A percentile compares a stretch with the other conserved stretches of the same genome.
phyloP scores from a whole-genome alignment of 2,797 vertebrate species.

The Scomberomorus guttatus region DNA sequence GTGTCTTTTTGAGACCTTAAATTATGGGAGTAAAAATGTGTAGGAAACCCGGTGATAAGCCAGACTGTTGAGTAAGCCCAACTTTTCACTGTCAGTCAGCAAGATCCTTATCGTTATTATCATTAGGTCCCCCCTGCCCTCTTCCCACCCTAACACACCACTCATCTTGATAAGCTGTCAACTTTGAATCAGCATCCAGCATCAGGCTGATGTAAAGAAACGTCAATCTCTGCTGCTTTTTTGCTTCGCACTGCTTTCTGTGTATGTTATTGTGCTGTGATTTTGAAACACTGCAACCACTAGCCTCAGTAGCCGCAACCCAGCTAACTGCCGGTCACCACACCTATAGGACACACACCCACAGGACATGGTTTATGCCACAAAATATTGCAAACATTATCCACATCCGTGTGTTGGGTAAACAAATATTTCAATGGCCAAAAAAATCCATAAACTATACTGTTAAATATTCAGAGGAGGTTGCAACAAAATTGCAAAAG shows the following conservation, averaged over 20 bases:
- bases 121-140: constrained; percentile 9
- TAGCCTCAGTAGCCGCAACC: constrained; percentile 69
- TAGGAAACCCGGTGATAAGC: neutral
- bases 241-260: constrained; percentile 34
- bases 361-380: constrained; percentile 72
- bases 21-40: constrained; percentile 15
- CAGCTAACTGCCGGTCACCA: constrained; percentile 71
- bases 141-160: constrained; percentile 22
- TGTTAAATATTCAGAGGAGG: constrained; percentile 49
- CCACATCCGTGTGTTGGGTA: constrained; percentile 57
- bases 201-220: constrained; percentile 25
- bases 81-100: constrained; percentile 19
- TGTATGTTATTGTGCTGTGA: constrained; percentile 37
- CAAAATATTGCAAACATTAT: constrained; percentile 71
- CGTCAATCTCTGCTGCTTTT: constrained; percentile 11
- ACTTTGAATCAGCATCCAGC: constrained; percentile 37
- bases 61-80: constrained; percentile 13
- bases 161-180: constrained; percentile 53
- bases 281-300: constrained; percentile 57
- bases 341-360: constrained; percentile 72
- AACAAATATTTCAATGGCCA: constrained; percentile 66
- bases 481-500: constrained; percentile 34
- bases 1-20: neutral
- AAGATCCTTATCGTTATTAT: constrained; percentile 53
- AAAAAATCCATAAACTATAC: constrained; percentile 49